A percentile compares a stretch with the other conserved stretches of the same genome.
Conservation (phyloP, 2,797 vertebrate genomes). For the Tiaroga cobitis region DNA sequence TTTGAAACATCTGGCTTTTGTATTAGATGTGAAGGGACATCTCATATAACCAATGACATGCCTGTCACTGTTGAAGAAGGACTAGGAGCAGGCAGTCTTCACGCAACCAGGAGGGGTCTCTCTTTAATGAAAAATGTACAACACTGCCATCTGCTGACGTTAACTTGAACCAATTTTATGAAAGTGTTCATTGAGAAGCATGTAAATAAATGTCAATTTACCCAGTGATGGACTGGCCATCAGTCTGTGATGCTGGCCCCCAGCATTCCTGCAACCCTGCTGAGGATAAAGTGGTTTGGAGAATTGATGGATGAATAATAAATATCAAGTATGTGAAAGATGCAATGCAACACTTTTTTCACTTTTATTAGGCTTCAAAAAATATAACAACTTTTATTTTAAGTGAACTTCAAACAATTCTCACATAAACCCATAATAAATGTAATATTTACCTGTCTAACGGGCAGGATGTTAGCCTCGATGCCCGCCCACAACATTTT, state of each 20-base stretch:
- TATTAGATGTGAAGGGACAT: slow-evolving; percentile 13
- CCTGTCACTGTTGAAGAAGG: slow-evolving; percentile 12
- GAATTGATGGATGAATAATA: background rate
- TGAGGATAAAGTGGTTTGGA: background rate
- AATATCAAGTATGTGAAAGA: background rate
- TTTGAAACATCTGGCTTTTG: slow-evolving; percentile 4
- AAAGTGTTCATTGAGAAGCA: background rate
- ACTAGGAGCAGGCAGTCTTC: background rate
- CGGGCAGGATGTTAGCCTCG: no score
- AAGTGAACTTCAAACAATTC: no score
- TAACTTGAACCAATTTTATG: background rate
- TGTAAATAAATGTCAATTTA: background rate
- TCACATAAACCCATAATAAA: no score
- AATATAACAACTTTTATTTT: background rate
- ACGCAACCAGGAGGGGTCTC: slow-evolving; percentile 4
- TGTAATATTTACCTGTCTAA: no score
- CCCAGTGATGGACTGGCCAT: background rate
- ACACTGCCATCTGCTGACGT: slow-evolving; percentile 40
- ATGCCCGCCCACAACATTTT: no score
- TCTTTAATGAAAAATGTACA: slow-evolving; percentile 21
- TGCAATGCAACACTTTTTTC: background rate
- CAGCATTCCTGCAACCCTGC: no score
- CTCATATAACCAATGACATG: background rate
- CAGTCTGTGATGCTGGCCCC: background rate
- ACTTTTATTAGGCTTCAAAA: no score